These are phyloP conservation scores for Taphrorychus bicolor DNA, from an alignment of 2,888 invertebrate genomes.

Conservation along the genomic window DNA sequence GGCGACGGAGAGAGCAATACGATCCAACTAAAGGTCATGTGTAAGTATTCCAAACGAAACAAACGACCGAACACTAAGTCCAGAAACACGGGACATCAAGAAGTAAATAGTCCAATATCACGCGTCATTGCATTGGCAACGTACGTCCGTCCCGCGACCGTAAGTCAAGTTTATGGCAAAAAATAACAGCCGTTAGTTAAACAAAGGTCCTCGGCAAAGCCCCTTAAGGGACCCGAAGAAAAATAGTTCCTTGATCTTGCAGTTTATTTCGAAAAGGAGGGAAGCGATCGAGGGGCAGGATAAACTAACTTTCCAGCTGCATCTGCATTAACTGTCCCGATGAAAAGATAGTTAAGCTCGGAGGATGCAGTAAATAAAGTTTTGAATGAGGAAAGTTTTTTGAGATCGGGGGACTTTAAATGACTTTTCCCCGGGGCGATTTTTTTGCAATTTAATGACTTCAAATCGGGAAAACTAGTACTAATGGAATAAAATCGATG, in stretches of 20 bases:
- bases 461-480: no score
- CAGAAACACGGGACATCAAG: slow-evolving; percentile 11
- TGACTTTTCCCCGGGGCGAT: neutral
- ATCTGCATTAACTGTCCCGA: slow-evolving; percentile 7
- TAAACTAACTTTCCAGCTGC: slow-evolving; percentile 3
- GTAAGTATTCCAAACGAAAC: slow-evolving; percentile 72
- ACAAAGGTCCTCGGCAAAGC: slow-evolving; percentile 7
- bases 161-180: slow-evolving; percentile 16
- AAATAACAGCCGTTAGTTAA: slow-evolving; percentile 23
- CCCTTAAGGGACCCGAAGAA: neutral
- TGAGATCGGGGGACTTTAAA: slow-evolving; percentile 4
- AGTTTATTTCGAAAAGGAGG: neutral
- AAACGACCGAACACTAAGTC: slow-evolving; percentile 13
- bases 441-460: neutral
- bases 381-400: slow-evolving; percentile 9
- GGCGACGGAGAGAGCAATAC: slow-evolving; percentile 86
- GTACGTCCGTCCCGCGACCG: slow-evolving; percentile 1
- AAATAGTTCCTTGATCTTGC: neutral
- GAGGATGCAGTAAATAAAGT: slow-evolving; percentile 6
- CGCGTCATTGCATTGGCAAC: slow-evolving; percentile 18
- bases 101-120: slow-evolving; percentile 32
- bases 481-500: no score
- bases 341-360: slow-evolving; percentile 6
- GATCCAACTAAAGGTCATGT: slow-evolving; percentile 86
- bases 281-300: neutral